Base-by-base conservation (phyloP, 2,888 invertebrate species). In the Sphaerophoria taeniata region DNA sequence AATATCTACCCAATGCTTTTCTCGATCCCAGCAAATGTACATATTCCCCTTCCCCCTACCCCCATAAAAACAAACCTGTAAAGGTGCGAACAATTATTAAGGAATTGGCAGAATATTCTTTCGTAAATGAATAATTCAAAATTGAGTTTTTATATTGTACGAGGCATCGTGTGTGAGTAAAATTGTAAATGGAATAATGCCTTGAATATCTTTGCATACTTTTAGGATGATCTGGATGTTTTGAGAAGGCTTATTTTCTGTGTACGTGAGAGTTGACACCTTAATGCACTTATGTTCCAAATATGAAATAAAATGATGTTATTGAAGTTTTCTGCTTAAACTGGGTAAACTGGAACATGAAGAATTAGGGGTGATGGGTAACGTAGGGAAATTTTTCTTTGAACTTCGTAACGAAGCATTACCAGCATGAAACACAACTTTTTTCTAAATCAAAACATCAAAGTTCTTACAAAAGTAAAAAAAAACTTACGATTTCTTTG, bases 71-170 rank as follows among this genome's bases (percentile, higher is more conserved):
- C n/a, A n/a, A 6, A 24, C n/a, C n/a, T n/a, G 16, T 16, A 49
- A 56, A 36, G n/a, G 56, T 56, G 56, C 34, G 34, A 56, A 34
- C 56, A 56, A 56, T 56, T 56, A 56, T 56, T 56, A 56, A 14
- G 34, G 7, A 56, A 34, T 56, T 33, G 9, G 43, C 43, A 43
- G 43, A 43, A 12, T 43, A 43, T 43, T 56, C 34, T 36, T n/a
- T 34, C 2, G 24, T 24, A 2, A 24, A 14, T 56, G 56, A 56
- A 34, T 56, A 34, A 56, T 56, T 56, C 34, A 56, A 16, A 49
- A 43, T 43, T 43, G 24, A 24, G 24, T 24, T 24, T 24, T 24
- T 24, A 24, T 9, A 7, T 36, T 36, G 6, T 9, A 43, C 7
- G 12, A 43, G 2, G 9, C 2, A 39, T 39, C 6, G 39, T 39